Base-by-base conservation (phyloP, 2,113 vertebrate genomes). In the Paraplagusia blochii region DNA sequence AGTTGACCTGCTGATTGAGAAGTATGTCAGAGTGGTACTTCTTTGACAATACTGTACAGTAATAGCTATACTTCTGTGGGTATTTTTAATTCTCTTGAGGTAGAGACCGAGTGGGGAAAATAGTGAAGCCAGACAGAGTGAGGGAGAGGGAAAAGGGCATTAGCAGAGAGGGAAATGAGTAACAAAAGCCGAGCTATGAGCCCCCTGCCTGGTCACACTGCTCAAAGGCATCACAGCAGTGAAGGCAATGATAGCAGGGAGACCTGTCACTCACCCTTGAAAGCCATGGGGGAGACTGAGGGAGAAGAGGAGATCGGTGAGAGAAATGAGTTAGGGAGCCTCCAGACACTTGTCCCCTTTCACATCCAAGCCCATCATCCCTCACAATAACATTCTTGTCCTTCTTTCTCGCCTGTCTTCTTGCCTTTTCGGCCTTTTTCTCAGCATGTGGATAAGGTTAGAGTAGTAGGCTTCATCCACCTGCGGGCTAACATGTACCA, bases 311-410 rank as follows among this genome's bases (percentile, higher is more conserved):
- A 49, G 53, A 45, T 47, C 7, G 15, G 65, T 19, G 63, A 48
- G 22, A 62, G 64, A 44, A 77, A 65, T 53, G 66, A 78, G 69
- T 69, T 63, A 59, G 56, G 83, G 64, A 82, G 79, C 88, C 85
- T 81, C 77, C 53, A 63, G 85, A 85, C 68, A 86, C 79, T 80
- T 68, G 74, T 90, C 87, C 57, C 77, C 71, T 90, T 89, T 88
- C 82, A 85, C 82, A 44, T 79, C 71, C 69, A 35, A 77, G 74
- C 67, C 61, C 69, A 74, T 56, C 82, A 72, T 64, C 71, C 58
- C 65, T 77, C 65, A 63, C 75, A 74, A 73, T 77, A 76, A 79
- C 62, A 74, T 64, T 69, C 52, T 66, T 77, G 70, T 69, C 71
- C 67, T 39, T 61, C 65, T 55, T 63, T 57, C 34, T 73, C 13